Evolutionary conservation across 2,888 invertebrate genomes (phyloP).

Genomic region (Pyrochroa serraticornis): DNA sequence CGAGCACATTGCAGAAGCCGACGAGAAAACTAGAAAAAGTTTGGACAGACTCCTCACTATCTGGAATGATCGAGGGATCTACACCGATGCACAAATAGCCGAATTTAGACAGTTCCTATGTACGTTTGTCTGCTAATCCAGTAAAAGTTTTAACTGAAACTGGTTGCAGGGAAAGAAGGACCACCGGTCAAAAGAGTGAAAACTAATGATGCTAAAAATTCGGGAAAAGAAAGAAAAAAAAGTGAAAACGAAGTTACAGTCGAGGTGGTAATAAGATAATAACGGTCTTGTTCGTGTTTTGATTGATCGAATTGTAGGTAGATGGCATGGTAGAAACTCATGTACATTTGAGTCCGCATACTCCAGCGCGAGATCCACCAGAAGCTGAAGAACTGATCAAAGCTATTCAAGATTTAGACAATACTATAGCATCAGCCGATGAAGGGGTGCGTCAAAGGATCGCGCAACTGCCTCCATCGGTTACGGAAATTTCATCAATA

Average conservation of each 20-base stretch:
- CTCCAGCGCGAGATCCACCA: constrained; percentile 84
- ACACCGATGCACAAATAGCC: constrained; percentile 78
- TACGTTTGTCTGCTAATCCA: constrained; percentile 43
- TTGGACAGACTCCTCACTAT: constrained; percentile 84
- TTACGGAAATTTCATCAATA: constrained; percentile 87
- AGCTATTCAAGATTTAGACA: constrained; percentile 83
- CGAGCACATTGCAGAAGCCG: constrained; percentile 78
- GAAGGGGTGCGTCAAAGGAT: constrained; percentile 91
- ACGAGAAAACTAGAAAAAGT: constrained; percentile 82
- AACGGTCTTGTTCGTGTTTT: neutral
- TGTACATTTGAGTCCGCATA: constrained; percentile 77
- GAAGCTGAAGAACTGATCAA: constrained; percentile 93
- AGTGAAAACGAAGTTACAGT: constrained; percentile 60
- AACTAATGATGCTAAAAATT: constrained; percentile 54
- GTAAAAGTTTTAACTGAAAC: constrained; percentile 4
- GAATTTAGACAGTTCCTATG: constrained; percentile 74
- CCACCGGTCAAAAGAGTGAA: constrained; percentile 62
- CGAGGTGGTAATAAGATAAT: constrained; percentile 40
- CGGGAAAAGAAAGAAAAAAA: constrained; percentile 58
- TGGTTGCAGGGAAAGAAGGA: constrained; percentile 56
- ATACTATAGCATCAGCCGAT: constrained; percentile 94
- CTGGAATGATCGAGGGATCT: constrained; percentile 93
- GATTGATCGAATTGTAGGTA: constrained; percentile 52
- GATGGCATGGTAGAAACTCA: constrained; percentile 80
- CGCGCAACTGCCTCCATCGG: constrained; percentile 91